phyloP scores from a whole-genome alignment of 2,888 invertebrate species.

The Rhynchonema sp. region DNA sequence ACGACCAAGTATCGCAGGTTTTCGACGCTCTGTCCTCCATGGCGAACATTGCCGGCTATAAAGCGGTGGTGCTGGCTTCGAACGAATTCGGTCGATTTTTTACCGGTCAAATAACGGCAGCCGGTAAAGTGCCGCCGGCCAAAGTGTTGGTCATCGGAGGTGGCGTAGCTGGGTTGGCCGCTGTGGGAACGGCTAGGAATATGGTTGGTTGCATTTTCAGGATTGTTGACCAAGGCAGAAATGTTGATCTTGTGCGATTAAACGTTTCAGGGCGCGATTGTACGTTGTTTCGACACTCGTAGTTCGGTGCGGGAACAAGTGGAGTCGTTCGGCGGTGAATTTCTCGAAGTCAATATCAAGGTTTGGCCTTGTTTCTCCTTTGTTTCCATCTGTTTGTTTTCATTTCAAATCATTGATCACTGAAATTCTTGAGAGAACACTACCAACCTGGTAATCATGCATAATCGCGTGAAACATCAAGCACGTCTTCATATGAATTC shows the following conservation, averaged over 20 bases:
- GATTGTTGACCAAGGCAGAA: not conserved
- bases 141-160: conserved; percentile 70
- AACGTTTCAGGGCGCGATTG: conserved; percentile 49
- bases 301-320: conserved; percentile 63
- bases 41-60: conserved; percentile 62
- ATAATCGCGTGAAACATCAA: too few relatives aligned
- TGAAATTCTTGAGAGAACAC: too few relatives aligned
- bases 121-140: conserved; percentile 64
- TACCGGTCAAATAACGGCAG: conserved; percentile 71
- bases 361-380: too few relatives aligned
- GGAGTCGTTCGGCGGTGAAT: conserved; percentile 68
- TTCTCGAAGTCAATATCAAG: conserved; percentile 54
- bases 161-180: conserved; percentile 68
- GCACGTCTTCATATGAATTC: too few relatives aligned
- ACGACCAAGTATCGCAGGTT: too few relatives aligned
- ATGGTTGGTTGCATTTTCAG: conserved; percentile 36
- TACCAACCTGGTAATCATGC: too few relatives aligned
- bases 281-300: conserved; percentile 65
- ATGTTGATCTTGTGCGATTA: not conserved
- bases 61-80: conserved; percentile 69
- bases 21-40: conserved; percentile 74
- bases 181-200: conserved; percentile 59
- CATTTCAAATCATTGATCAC: too few relatives aligned
- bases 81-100: conserved; percentile 75
- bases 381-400: too few relatives aligned